Evolutionary conservation across 2,888 invertebrate genomes (phyloP), one percentile per base, ranked within the genome.

Genomic region (Cantharis nigra): DNA sequence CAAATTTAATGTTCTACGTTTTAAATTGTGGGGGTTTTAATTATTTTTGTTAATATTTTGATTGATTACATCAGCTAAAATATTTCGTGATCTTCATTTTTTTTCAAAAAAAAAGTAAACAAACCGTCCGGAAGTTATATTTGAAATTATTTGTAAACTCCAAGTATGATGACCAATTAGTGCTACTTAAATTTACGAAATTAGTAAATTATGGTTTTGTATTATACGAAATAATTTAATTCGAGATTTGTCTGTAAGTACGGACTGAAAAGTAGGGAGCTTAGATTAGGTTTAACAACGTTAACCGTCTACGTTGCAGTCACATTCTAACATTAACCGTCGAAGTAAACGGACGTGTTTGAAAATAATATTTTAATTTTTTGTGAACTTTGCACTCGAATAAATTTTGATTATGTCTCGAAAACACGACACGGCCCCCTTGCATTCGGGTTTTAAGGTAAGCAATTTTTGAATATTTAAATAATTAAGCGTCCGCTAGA

Each of bases 371-470:
- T 71, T 72, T 72, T 78, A n/a, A 65, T 71, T 72, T 73, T 78
- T 75, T 26, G 70, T 78, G 75, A 63, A 71, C 62, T 33, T 64
- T 10, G n/a, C 14, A 63, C 65, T 75, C 71, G 69, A 84, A 83
- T 81, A 72, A 20, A 16, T 13, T 18, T 20, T 30, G 13, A 67
- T 74, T 20, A 85, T 86, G 86, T 83, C 83, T 64, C 84, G 83
- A 74, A 85, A 84, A 81, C 82, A 81, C 77, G 84, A 84, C 69
- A 76, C 81, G 16, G 82, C 80, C 30, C 84, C 84, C 70, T 84
- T 86, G 63, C 84, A 84, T 33, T 84, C 83, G 83, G 85, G 82
- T 78, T 85, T 82, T 83, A 86, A 86, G 85, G 85, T 86, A 85
- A 83, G 78, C 74, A 69, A 72, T 72, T 75, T 65, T 65, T 20